Evolutionary conservation across 2,113 vertebrate species (phyloP).

Genomic region (Dromiciops gliroides): DNA sequence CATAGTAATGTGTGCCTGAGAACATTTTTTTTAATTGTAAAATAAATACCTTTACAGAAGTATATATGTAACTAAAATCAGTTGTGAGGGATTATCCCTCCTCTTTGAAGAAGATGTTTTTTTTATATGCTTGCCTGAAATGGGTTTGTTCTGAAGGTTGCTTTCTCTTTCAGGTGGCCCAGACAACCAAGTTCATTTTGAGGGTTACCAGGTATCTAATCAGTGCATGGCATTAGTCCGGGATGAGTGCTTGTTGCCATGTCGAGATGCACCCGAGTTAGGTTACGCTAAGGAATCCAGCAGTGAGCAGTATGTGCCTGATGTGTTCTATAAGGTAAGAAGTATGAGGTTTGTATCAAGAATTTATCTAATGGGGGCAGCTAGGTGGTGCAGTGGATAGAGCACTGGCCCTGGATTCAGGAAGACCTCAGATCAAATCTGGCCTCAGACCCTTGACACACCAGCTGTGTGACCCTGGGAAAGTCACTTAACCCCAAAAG

Average conservation of each 20-base stretch:
- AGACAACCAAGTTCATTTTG: constrained; percentile 99
- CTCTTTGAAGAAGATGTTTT: background rate
- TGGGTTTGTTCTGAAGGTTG: background rate
- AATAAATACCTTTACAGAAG: background rate
- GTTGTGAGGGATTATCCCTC: background rate
- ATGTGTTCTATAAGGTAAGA: constrained; percentile 97
- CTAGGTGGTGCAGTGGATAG: too few relatives aligned
- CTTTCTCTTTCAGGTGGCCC: constrained; percentile 90
- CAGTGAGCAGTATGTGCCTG: constrained; percentile 97
- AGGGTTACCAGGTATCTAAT: constrained; percentile 98
- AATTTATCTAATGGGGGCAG: too few relatives aligned
- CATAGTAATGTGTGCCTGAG: background rate
- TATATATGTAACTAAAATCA: background rate
- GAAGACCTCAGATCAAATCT: too few relatives aligned
- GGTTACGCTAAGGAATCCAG: constrained; percentile 98
- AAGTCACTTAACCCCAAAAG: too few relatives aligned
- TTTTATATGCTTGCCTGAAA: rapidly evolving
- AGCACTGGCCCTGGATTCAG: too few relatives aligned
- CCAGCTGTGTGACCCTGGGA: too few relatives aligned
- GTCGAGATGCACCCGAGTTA: constrained; percentile 94
- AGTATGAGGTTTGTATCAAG: rapidly evolving
- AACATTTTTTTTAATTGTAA: background rate
- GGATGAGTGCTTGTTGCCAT: constrained; percentile 96
- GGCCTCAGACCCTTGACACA: too few relatives aligned
- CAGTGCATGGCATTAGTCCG: constrained; percentile 99